Percentiles rank a stretch among this genome's conserved stretches.
phyloP scores from a whole-genome alignment of 2,888 invertebrate species.

The Branchipolynoe longqiensis region DNA sequence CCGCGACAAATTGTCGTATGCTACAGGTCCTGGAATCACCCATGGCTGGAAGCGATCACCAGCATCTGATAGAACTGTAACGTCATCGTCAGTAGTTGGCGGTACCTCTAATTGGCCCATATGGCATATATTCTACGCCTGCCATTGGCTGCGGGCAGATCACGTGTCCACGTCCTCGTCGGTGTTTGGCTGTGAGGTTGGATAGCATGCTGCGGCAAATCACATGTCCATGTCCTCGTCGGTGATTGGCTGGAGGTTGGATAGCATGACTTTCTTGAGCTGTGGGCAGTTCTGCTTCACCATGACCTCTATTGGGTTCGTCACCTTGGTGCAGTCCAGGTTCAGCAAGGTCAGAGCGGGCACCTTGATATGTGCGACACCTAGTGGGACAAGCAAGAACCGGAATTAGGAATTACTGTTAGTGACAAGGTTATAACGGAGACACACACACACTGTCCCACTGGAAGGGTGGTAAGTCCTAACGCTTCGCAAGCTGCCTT shows the following conservation, averaged over 20 bases:
- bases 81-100: neutral
- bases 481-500: neutral
- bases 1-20: too few species aligned
- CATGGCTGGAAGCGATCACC: too few species aligned
- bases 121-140: too few species aligned
- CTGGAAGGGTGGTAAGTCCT: neutral
- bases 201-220: conserved; percentile 4
- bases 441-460: neutral
- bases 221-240: conserved; percentile 54
- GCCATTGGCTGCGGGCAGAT: too few species aligned
- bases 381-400: conserved; percentile 64
- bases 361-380: conserved; percentile 70
- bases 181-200: conserved; percentile 35
- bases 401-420: neutral
- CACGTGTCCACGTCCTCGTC: conserved; percentile 51
- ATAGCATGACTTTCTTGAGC: conserved; percentile 50
- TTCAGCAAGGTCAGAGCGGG: conserved; percentile 74
- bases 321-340: conserved; percentile 75
- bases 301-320: conserved; percentile 15
- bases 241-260: conserved; percentile 42
- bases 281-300: conserved; percentile 35
- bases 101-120: neutral
- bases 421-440: neutral
- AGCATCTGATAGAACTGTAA: neutral
- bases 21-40: too few species aligned